These are phyloP conservation scores for Plecturocebus donacophilus DNA, from an alignment of 2,113 vertebrate species.

Conservation along the genomic window DNA sequence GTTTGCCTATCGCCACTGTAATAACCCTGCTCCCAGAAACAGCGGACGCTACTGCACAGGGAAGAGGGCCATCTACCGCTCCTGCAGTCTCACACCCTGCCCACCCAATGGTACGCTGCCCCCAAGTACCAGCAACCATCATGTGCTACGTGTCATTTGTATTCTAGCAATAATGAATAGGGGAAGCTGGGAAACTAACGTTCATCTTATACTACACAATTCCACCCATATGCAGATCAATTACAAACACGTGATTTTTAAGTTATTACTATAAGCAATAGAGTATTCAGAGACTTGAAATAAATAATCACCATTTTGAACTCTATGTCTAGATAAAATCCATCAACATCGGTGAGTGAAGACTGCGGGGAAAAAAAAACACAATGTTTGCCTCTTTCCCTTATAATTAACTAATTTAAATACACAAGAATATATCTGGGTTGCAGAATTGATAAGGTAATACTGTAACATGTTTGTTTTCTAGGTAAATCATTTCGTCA, in stretches of 20 bases:
- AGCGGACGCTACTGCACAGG: slow-evolving; percentile 96
- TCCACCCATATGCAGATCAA: neutral
- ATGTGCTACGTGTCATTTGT: rapidly evolving
- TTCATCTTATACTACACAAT: neutral
- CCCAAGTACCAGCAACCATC: neutral
- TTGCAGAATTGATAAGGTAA: neutral
- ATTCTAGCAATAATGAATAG: neutral
- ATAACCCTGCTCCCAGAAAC: slow-evolving; percentile 96
- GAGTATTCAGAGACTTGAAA: neutral
- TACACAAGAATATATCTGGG: neutral
- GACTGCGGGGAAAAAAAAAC: neutral
- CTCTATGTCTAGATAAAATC: neutral
- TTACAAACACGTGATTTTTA: neutral
- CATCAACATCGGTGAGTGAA: neutral
- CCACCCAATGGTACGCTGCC: slow-evolving; percentile 87
- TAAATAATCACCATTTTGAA: neutral
- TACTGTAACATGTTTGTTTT: slow-evolving; percentile 53
- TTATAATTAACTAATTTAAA: neutral
- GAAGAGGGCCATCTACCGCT: slow-evolving; percentile 95
- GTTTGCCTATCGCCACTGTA: slow-evolving; percentile 96
- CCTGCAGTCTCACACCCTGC: slow-evolving; percentile 91
- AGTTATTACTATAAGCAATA: neutral
- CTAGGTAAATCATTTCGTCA: slow-evolving; percentile 95
- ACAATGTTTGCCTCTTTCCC: neutral
- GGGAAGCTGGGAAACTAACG: neutral